Evolutionary conservation across 2,888 invertebrate genomes (phyloP).

Genomic region (Conomelus anceps): DNA sequence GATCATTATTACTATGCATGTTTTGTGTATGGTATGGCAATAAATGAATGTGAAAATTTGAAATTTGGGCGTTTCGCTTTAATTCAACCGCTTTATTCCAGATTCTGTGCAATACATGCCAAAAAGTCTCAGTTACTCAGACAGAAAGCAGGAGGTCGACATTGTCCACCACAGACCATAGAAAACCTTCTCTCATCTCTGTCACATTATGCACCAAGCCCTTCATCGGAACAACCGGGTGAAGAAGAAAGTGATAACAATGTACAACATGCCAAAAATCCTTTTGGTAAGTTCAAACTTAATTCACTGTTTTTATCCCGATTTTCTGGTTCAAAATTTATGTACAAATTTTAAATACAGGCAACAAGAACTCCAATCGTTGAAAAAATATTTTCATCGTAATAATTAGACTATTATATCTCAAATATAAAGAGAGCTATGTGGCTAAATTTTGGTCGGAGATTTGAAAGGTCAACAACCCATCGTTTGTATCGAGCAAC

Average conservation of each 20-base stretch:
- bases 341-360: no score
- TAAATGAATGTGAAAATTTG: background rate
- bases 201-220: slow-evolving; percentile 54
- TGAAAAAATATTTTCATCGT: no score
- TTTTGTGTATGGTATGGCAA: background rate
- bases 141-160: slow-evolving; percentile 54
- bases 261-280: slow-evolving; percentile 46
- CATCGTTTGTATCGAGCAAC: no score
- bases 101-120: slow-evolving; percentile 61
- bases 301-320: background rate
- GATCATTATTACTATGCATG: no score
- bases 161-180: slow-evolving; percentile 57
- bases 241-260: slow-evolving; percentile 47
- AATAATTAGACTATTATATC: no score
- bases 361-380: no score
- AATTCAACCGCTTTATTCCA: slow-evolving; percentile 37
- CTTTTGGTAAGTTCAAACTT: slow-evolving; percentile 50
- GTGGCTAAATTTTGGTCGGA: no score
- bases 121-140: slow-evolving; percentile 55
- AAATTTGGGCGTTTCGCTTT: background rate
- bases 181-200: slow-evolving; percentile 59
- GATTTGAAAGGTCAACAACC: no score
- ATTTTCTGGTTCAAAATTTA: no score
- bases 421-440: no score
- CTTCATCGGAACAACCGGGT: slow-evolving; percentile 35